phyloP scores from a whole-genome alignment of 2,888 invertebrate species.

The Torymus tubicola region DNA sequence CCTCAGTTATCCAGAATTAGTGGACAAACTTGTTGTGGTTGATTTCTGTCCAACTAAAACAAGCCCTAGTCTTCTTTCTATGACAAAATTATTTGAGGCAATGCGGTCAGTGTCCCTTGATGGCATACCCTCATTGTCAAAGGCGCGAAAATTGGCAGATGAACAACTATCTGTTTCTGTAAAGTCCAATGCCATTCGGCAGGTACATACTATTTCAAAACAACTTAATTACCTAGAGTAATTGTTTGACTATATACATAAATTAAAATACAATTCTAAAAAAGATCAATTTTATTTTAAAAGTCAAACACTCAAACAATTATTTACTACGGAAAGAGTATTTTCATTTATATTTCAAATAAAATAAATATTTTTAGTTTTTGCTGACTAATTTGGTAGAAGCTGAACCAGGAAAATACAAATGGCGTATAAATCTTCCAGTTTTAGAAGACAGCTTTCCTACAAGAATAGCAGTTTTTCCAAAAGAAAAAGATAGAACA shows the following conservation, averaged over 20 bases:
- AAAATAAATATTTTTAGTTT: constrained; percentile 78
- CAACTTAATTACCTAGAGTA: too few relatives aligned
- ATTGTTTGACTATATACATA: neutral
- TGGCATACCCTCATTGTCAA: constrained; percentile 81
- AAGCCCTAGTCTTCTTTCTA: constrained; percentile 81
- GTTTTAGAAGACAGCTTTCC: constrained; percentile 83
- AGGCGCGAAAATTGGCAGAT: constrained; percentile 84
- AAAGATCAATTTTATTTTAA: neutral
- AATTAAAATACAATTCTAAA: constrained; percentile 1
- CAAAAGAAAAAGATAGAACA: constrained; percentile 73
- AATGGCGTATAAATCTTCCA: constrained; percentile 90
- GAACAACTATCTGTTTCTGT: constrained; percentile 81
- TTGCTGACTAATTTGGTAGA: constrained; percentile 91
- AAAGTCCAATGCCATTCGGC: constrained; percentile 80
- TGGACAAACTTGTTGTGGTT: constrained; percentile 83
- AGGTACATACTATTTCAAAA: constrained; percentile 62
- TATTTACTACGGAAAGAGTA: neutral
- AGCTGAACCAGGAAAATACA: constrained; percentile 80
- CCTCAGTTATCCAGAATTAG: constrained; percentile 82
- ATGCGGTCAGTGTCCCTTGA: constrained; percentile 82
- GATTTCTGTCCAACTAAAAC: constrained; percentile 85
- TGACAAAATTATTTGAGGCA: constrained; percentile 83
- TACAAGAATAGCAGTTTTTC: constrained; percentile 82
- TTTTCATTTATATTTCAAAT: neutral
- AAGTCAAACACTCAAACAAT: neutral